A percentile compares a stretch with the other conserved stretches of the same genome.
phyloP scores from a whole-genome alignment of 2,888 invertebrate genomes.

The Nebria salina region DNA sequence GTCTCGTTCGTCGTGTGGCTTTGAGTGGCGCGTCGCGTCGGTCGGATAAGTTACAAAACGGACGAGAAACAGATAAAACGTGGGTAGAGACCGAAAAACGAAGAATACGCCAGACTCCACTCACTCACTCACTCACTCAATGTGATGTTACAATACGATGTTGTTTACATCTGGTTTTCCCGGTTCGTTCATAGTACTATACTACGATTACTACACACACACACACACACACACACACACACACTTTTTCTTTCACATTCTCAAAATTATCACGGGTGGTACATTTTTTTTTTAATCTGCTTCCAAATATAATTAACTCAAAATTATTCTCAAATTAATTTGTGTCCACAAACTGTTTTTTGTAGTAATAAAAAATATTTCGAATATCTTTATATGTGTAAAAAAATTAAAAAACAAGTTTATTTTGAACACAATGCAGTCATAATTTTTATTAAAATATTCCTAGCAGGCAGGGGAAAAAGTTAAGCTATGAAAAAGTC shows the following conservation, averaged over 20 bases:
- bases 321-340: too few species aligned
- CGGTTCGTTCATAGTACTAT: conserved; percentile 24
- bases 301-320: too few species aligned
- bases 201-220: conserved; percentile 3
- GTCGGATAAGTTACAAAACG: neutral
- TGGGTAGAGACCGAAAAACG: conserved; percentile 28
- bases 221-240: neutral
- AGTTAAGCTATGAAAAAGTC: too few species aligned
- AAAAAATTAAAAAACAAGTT: too few species aligned
- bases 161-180: conserved; percentile 7
- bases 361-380: too few species aligned
- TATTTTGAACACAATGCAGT: too few species aligned
- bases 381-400: too few species aligned
- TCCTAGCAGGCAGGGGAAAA: too few species aligned
- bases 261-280: conserved; percentile 17
- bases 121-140: conserved; percentile 25
- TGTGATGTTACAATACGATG: conserved; percentile 35
- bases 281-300: too few species aligned
- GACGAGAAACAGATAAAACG: conserved; percentile 20
- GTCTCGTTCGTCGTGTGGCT: neutral
- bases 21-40: neutral
- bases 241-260: conserved; percentile 24
- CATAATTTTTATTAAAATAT: too few species aligned
- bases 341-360: too few species aligned
- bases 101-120: conserved; percentile 5